phyloP scores from a whole-genome alignment of 1,140 invertebrate genomes.

The Papilio dardanus region DNA sequence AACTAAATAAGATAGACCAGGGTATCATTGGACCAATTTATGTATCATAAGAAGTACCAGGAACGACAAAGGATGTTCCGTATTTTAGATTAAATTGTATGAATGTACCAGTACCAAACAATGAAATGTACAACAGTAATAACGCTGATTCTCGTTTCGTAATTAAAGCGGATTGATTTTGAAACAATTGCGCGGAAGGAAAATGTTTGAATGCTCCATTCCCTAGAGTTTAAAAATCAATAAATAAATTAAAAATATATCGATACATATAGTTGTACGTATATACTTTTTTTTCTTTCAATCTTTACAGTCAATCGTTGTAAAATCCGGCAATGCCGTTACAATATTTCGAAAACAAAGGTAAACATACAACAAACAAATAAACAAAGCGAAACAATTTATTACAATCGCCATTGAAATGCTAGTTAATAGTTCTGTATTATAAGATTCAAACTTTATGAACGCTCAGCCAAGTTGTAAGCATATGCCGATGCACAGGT shows the following conservation, averaged over 20 bases:
- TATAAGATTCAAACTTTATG: neutral
- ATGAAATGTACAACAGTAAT: too few species aligned
- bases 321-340: neutral
- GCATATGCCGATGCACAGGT: neutral
- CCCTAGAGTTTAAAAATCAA: too few species aligned
- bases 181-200: neutral
- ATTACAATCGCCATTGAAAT: constrained; percentile 20
- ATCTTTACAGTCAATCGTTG: neutral
- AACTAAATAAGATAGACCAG: too few species aligned
- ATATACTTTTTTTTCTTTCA: neutral
- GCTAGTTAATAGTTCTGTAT: constrained; percentile 22
- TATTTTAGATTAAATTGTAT: too few species aligned
- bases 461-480: neutral
- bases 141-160: too few species aligned
- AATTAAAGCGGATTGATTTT: too few species aligned
- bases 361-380: neutral
- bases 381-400: constrained; percentile 20
- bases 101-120: too few species aligned
- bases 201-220: neutral
- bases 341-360: neutral
- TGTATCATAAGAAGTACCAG: too few species aligned
- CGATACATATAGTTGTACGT: neutral
- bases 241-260: neutral
- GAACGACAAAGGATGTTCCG: too few species aligned
- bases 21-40: too few species aligned